Conservation (phyloP, 2,888 invertebrate genomes). For the Hypercompe scribonia region DNA sequence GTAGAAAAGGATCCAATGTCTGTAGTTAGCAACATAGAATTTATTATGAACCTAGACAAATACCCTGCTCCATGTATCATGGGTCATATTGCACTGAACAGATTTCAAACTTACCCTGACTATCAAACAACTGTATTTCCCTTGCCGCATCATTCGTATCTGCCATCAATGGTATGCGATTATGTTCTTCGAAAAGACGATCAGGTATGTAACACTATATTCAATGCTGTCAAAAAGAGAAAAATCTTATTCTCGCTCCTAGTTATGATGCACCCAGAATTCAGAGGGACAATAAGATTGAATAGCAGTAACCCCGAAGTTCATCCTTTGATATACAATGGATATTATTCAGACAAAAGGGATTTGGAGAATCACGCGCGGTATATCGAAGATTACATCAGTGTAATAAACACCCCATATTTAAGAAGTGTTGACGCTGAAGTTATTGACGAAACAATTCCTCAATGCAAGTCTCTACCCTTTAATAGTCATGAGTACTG, state of each 20-base stretch:
- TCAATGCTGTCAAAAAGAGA: constrained; percentile 39
- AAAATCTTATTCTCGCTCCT: constrained; percentile 53
- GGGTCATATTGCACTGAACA: constrained; percentile 57
- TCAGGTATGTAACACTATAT: constrained; percentile 50
- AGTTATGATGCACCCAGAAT: constrained; percentile 59
- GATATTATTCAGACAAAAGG: constrained; percentile 56
- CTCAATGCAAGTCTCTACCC: constrained; percentile 49
- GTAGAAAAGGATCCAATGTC: constrained; percentile 38
- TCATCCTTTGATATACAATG: constrained; percentile 53
- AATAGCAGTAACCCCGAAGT: constrained; percentile 58
- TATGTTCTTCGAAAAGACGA: constrained; percentile 53
- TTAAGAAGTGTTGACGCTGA: constrained; percentile 51
- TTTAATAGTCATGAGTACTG: constrained; percentile 66
- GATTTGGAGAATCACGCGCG: constrained; percentile 55
- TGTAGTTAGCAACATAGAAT: constrained; percentile 45
- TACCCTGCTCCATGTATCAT: constrained; percentile 57
- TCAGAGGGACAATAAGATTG: constrained; percentile 60
- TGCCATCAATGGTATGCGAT: constrained; percentile 51
- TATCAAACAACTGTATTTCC: constrained; percentile 58
- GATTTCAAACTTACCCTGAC: constrained; percentile 57
- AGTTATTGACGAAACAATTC: constrained; percentile 48
- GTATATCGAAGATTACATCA: constrained; percentile 51
- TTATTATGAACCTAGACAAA: constrained; percentile 35
- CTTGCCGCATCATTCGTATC: constrained; percentile 43
- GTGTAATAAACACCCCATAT: constrained; percentile 54